Evolutionary conservation across 2,797 vertebrate species (phyloP), one percentile per base, ranked within the genome.

Genomic region (Philypnodon macrostomus): DNA sequence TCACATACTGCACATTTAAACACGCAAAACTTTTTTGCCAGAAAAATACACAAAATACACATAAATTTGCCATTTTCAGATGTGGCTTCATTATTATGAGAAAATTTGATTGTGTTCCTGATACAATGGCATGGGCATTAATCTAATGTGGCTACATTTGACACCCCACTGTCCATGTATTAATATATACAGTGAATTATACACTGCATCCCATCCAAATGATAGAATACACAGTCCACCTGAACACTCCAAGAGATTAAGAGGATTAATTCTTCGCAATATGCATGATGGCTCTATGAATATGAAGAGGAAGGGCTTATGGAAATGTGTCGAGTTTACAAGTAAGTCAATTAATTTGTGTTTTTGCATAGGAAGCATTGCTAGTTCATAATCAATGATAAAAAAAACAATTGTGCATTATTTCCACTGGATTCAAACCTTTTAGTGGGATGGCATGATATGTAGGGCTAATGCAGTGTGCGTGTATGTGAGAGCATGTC

Each of bases 221-320:
- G 37, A 53, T 50, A 29, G 31, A 70, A 66, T 51, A 44, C 33
- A 14, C 33, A 35, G 65, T 73, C 64, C 63, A 83, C 66, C 67
- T 67, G 60, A 69, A 64, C 61, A 73, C 60, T 58, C 60, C 53
- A 54, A 47, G 60, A 74, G 69, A 80, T 81, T 80, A 84, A 77
- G 63, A 64, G 75, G 77, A 79, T 80, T 81, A 81, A 74, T 73
- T 45, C 29, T n/a, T 41, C 46, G 47, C 57, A 75, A 75, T 71
- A 77, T 62, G 73, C 68, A 69, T 71, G 74, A 75, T 73, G 69
- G 49, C 35, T 58, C 44, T 23, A 72, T 69, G 48, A 80, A 81
- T 79, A 66, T 77, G 59, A 38, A 11, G 33, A 37, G 37, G n/a
- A n/a, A n/a, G 14, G 41, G 51, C 30, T 70, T 56, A 71, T 55